phyloP scores from a whole-genome alignment of 2,797 vertebrate genomes.

The Macropus fuliginosus region DNA sequence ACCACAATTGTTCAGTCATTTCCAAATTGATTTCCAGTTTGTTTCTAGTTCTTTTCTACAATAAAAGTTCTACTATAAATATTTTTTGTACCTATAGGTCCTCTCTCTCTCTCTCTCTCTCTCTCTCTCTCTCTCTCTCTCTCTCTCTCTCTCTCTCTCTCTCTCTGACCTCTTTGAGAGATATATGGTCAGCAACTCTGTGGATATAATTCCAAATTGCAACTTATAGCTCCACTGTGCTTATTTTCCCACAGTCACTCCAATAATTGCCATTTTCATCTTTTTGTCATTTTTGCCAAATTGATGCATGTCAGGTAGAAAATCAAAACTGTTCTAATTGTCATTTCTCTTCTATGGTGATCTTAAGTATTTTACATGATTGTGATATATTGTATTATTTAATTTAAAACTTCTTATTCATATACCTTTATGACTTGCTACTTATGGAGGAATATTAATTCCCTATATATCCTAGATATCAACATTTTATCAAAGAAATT shows the following conservation, averaged over 20 bases:
- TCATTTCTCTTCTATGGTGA: not conserved
- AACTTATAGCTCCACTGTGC: not conserved
- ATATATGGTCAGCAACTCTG: not conserved
- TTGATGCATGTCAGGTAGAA: not conserved
- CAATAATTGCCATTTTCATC: not conserved
- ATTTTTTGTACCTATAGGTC: too few relatives aligned
- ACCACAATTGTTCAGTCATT: too few relatives aligned
- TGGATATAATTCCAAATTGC: not conserved
- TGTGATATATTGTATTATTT: not conserved
- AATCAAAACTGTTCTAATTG: not conserved
- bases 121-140: too few relatives aligned
- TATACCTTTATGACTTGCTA: not conserved
- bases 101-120: too few relatives aligned
- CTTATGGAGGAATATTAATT: not conserved
- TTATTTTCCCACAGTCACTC: not conserved
- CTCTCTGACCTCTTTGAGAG: too few relatives aligned
- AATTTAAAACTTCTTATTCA: not conserved
- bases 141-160: too few relatives aligned
- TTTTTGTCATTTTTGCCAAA: not conserved
- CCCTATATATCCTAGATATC: not conserved
- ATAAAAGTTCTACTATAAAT: too few relatives aligned
- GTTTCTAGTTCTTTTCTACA: too few relatives aligned
- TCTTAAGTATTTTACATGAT: not conserved
- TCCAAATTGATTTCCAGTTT: too few relatives aligned
- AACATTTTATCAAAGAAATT: not conserved